Conservation (phyloP, 2,797 vertebrate genomes). For the Crenichthys baileyi region DNA sequence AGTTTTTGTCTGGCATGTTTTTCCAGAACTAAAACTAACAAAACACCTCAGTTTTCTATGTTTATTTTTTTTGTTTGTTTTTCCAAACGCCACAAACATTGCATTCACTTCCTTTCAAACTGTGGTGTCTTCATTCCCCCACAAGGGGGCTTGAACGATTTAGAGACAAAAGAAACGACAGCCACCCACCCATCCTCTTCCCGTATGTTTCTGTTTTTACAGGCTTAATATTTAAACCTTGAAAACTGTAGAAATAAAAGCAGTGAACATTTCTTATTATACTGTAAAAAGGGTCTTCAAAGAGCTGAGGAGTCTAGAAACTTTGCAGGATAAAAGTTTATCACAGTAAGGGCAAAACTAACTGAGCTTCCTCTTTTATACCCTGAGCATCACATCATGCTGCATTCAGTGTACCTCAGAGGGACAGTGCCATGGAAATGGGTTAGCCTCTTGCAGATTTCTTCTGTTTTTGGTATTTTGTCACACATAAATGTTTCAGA, state of each 20-base stretch:
- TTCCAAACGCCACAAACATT: background rate
- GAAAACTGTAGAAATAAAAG: background rate
- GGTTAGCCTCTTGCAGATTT: background rate
- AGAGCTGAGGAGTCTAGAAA: background rate
- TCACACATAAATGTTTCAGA: too few relatives aligned
- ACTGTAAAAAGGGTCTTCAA: background rate
- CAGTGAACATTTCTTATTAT: background rate
- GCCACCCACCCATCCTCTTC: background rate
- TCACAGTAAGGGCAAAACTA: background rate
- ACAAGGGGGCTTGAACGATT: background rate
- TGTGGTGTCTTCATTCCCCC: background rate
- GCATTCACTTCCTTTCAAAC: background rate
- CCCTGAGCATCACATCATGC: background rate
- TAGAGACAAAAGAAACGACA: background rate
- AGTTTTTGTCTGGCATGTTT: background rate
- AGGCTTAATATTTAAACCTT: background rate
- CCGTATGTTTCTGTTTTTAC: background rate
- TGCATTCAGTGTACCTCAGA: background rate
- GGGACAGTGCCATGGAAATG: background rate
- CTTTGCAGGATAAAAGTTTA: background rate
- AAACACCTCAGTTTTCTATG: background rate
- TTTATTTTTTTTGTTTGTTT: background rate
- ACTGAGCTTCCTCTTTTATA: background rate
- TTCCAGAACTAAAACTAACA: background rate
- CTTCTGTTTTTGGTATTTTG: too few relatives aligned